A percentile compares a stretch with the other conserved stretches of the same genome.
phyloP scores from a whole-genome alignment of 2,113 vertebrate genomes.

The Oreotrochilus melanogaster region DNA sequence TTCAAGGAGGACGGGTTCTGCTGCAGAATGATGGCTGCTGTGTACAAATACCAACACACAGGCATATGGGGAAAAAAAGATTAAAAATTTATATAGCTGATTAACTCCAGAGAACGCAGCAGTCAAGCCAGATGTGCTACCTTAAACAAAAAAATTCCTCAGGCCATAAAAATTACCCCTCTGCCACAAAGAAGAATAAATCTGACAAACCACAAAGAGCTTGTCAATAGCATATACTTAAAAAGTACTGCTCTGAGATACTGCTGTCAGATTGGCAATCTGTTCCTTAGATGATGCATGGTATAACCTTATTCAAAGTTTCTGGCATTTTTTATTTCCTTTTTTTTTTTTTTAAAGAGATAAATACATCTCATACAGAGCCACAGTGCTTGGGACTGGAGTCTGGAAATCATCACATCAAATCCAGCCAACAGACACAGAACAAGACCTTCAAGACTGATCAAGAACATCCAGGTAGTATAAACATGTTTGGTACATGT shows the following conservation, averaged over 20 bases:
- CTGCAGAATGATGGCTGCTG: not conserved
- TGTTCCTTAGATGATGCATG: not conserved
- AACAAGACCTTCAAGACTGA: not conserved
- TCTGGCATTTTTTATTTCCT: too few relatives aligned
- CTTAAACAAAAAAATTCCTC: not conserved
- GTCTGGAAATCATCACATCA: not conserved
- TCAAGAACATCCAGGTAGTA: not conserved
- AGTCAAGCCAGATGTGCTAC: not conserved
- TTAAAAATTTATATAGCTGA: not conserved
- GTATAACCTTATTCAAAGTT: not conserved
- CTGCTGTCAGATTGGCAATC: not conserved
- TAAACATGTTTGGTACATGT: not conserved
- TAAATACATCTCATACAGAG: not conserved
- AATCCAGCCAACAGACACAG: not conserved
- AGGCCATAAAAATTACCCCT: not conserved
- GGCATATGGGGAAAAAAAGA: accelerated
- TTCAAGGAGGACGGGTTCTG: not conserved
- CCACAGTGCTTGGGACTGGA: not conserved
- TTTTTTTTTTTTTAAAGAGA: not conserved
- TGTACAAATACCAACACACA: not conserved
- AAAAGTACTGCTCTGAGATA: not conserved
- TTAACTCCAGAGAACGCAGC: not conserved
- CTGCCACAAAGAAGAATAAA: not conserved
- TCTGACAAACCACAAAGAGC: not conserved
- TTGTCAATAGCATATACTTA: not conserved